Base-by-base conservation (phyloP, 2,113 vertebrate genomes). In the Probosciger aterrimus region DNA sequence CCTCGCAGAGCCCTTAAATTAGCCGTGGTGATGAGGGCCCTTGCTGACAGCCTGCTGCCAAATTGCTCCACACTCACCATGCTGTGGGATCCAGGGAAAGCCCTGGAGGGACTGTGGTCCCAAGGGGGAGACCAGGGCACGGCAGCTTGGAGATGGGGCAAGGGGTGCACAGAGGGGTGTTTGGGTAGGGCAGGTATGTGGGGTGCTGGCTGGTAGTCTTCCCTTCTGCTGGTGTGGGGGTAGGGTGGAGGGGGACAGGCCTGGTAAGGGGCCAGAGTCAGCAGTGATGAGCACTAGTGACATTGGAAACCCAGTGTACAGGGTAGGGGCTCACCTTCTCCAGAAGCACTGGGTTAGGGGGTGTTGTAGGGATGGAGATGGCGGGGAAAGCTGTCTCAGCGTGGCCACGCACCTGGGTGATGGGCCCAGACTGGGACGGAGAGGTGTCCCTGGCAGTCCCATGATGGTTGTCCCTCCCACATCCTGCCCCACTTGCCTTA, bases 1-100 rank as follows among this genome's bases (percentile, higher is more conserved):
- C 89, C 76, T 94, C 57, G 0, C 57, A 82, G 57, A 92, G 79
- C 87, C 59, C 59, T 90, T 95, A 94, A 96, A 97, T 96, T 92
- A 97, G 82, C 70, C 4, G 1, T 1, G 3, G 37, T 65, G 89
- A 95, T 63, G 86, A 94, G n/a, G 65, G 81, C 65, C 20, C 68
- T 85, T 0, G 12, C 79, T 95, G 92, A 90, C 94, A 94, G 71
- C 75, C 81, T 70, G 64, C 86, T 84, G 95, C 67, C 0, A 27
- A 43, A 88, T 95, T 86, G 78, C 74, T 87, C 73, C 2, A 44
- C 80, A 53, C 55, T 84, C 2, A 0, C 50, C 23, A 11, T 13
- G 43, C 50, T 46, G 22, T 14, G 77, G 55, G 69, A 55, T 49
- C 80, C 16, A 7, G 28, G 69, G 33, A 71, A 74, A 92, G 41